Base-by-base conservation (phyloP, 1,140 invertebrate species). In the Mya arenaria region DNA sequence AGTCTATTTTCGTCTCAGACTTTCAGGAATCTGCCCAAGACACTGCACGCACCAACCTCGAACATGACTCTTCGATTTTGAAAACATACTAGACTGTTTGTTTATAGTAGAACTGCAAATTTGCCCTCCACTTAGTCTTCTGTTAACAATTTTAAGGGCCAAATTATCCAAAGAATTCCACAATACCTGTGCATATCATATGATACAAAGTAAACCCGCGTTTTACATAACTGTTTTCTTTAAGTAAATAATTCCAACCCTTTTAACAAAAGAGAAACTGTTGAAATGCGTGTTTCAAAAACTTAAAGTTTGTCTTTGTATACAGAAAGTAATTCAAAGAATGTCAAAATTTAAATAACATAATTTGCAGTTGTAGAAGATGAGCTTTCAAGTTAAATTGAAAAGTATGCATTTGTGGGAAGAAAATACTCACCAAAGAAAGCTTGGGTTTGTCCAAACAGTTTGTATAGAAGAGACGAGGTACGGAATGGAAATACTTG, bases 321-420 rank as follows among this genome's bases (percentile, higher is more conserved):
- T 63, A 55, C 60, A 73, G 44, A 41, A 34, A 72, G 52, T 58
- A 32, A 80, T n/a, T 30, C 13, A 80, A 60, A 71, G 65, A 80
- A 80, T 80, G 77, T 68, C 66, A 71, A 32, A 69, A 62, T 62
- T 71, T 37, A 80, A 80, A 80, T 80, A 68, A 80, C 32, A 56
- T 80, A 80, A 71, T 71, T 74, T 82, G 79, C 48, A 63, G 79
- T 66, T 82, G 36, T 30, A 15, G 34, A 37, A 56, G 37, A 58
- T 34, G 48, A 17, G 30, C 36, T 65, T 73, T 72, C 60, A 63
- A 72, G 25, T 37, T 55, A 28, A 66, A 74, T 73, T 82, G 68
- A 65, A 74, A 65, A 62, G 39, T 32, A 55, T 73, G 55, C 69
- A 71, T 72, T 65, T 48, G 36, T 48, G 28, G 32, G 17, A 13